Percentiles rank a stretch among this genome's conserved stretches.
These are phyloP conservation scores for Peromyscus polionotus DNA, from an alignment of 2,113 vertebrate genomes.

Conservation along the genomic window DNA sequence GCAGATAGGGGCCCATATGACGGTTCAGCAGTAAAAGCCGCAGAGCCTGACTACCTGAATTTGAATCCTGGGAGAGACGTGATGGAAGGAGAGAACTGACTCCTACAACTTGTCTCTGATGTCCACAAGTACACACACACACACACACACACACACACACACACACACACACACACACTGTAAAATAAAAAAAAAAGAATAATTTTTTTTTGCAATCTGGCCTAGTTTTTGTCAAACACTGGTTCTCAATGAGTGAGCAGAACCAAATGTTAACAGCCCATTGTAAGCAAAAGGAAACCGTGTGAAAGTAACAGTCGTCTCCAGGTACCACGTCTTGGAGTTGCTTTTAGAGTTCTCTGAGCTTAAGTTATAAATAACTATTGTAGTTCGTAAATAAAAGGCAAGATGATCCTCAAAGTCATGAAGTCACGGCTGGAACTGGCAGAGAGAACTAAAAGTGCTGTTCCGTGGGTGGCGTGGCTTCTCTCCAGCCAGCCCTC, in stretches of 20 bases:
- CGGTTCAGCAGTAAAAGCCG: neutral
- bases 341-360: neutral
- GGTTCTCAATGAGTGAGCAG: neutral
- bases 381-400: neutral
- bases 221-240: neutral
- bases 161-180: too few relatives aligned
- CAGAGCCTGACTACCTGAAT: neutral
- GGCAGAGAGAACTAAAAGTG: neutral
- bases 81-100: neutral
- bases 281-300: neutral
- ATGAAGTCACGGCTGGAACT: neutral
- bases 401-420: neutral
- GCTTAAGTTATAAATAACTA: neutral
- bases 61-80: neutral
- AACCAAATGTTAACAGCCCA: neutral
- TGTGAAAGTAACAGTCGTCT: neutral
- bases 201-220: neutral
- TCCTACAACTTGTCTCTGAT: neutral
- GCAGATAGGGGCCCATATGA: neutral
- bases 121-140: neutral
- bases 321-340: neutral
- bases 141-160: neutral
- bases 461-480: too few relatives aligned
- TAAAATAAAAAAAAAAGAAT: neutral
- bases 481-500: neutral